Conservation (phyloP, 2,113 vertebrate genomes). For the Kryptolebias marmoratus region DNA sequence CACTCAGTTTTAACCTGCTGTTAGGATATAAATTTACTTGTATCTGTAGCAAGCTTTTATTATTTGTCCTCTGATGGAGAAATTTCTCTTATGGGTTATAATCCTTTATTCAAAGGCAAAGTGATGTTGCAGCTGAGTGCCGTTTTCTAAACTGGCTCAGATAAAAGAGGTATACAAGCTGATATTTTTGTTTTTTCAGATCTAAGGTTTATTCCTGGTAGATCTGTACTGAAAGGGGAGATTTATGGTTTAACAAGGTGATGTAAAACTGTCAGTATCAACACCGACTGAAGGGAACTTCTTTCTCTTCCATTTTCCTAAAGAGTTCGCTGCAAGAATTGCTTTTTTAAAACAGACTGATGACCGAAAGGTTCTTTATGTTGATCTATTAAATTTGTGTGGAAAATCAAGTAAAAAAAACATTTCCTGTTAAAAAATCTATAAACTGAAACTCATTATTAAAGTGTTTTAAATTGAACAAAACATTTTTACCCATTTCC, state of each 20-base stretch:
- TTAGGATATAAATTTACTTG: background rate
- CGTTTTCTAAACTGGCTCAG: background rate
- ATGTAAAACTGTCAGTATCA: background rate
- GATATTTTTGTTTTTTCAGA: background rate
- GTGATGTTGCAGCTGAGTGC: background rate
- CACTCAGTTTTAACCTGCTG: background rate
- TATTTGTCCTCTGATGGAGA: background rate
- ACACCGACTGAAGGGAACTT: too few relatives aligned
- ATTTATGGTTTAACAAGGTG: background rate
- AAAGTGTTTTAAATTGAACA: too few relatives aligned
- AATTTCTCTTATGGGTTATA: constrained; percentile 3
- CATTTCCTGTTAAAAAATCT: too few relatives aligned
- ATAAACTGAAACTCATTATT: too few relatives aligned
- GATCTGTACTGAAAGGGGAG: background rate
- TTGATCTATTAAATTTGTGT: too few relatives aligned
- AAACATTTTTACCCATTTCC: too few relatives aligned
- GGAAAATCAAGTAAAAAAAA: too few relatives aligned
- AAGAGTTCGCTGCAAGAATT: too few relatives aligned
- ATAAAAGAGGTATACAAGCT: background rate
- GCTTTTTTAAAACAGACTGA: too few relatives aligned
- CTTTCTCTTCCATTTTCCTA: too few relatives aligned
- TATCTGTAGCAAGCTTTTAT: background rate
- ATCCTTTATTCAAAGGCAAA: background rate
- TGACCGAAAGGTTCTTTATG: too few relatives aligned
- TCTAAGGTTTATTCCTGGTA: background rate